Conservation (phyloP, 2,888 invertebrate species). For the Tenodera sinensis region DNA sequence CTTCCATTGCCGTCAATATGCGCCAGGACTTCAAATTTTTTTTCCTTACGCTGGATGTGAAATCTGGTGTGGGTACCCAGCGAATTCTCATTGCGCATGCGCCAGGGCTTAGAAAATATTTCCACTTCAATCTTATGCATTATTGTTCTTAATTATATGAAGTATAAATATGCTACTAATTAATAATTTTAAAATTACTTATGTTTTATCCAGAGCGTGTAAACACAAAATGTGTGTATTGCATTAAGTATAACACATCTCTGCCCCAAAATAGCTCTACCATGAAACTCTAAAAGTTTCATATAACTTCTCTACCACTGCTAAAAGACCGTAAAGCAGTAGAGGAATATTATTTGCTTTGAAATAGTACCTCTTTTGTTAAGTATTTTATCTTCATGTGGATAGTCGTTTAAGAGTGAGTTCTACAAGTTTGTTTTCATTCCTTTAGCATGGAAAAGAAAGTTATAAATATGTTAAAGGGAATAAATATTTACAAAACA, state of each 20-base stretch:
- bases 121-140: too few relatives aligned
- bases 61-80: too few relatives aligned
- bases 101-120: too few relatives aligned
- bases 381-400: neutral
- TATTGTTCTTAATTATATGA: too few relatives aligned
- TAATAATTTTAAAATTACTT: neutral
- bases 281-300: neutral
- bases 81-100: too few relatives aligned
- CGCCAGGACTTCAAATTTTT: too few relatives aligned
- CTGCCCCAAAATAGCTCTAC: neutral
- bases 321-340: too few relatives aligned
- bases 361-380: neutral
- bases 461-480: neutral
- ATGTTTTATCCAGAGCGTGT: neutral
- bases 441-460: neutral
- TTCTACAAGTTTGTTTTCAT: neutral
- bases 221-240: neutral
- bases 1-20: too few relatives aligned
- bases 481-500: neutral
- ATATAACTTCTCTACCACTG: neutral
- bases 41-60: too few relatives aligned
- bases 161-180: neutral
- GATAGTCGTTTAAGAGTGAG: neutral
- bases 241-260: neutral
- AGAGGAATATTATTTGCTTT: neutral